A percentile compares a stretch with the other conserved stretches of the same genome.
phyloP scores from a whole-genome alignment of 2,113 vertebrate genomes.

The Lutjanus erythropterus region DNA sequence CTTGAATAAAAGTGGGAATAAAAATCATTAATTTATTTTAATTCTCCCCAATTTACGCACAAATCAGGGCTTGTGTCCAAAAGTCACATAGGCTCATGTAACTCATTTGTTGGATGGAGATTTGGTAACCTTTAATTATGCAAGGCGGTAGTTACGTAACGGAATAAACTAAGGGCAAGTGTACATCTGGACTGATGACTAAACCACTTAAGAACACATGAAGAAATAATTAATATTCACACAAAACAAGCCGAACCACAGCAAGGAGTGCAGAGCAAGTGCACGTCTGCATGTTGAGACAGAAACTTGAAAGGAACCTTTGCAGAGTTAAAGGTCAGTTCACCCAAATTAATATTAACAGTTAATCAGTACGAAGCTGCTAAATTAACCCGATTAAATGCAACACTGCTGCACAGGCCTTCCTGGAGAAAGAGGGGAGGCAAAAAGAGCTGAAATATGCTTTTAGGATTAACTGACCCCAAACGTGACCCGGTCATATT shows the following conservation, averaged over 20 bases:
- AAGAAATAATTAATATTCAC: neutral
- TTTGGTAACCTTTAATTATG: slow-evolving; percentile 33
- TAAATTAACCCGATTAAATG: no score
- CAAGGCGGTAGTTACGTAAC: slow-evolving; percentile 23
- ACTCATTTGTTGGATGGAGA: slow-evolving; percentile 9
- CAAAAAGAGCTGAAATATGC: no score
- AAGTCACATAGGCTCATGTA: neutral
- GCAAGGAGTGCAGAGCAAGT: neutral
- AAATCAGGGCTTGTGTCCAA: neutral
- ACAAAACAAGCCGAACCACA: no score
- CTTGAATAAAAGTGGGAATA: no score
- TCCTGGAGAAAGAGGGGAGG: no score
- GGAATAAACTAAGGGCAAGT: slow-evolving; percentile 8
- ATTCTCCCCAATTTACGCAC: neutral
- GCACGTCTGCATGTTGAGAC: no score
- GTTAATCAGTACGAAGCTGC: no score
- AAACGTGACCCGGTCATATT: no score
- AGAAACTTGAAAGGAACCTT: no score
- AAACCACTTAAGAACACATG: slow-evolving; percentile 20
- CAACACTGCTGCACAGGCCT: no score
- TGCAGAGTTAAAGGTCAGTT: neutral
- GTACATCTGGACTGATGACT: slow-evolving; percentile 42
- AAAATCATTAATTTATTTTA: neutral
- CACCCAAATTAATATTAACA: neutral
- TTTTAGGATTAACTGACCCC: no score